Percentiles rank a stretch among this genome's conserved stretches.
Evolutionary conservation across 2,888 invertebrate genomes (phyloP).

Genomic region (Merodon equestris): DNA sequence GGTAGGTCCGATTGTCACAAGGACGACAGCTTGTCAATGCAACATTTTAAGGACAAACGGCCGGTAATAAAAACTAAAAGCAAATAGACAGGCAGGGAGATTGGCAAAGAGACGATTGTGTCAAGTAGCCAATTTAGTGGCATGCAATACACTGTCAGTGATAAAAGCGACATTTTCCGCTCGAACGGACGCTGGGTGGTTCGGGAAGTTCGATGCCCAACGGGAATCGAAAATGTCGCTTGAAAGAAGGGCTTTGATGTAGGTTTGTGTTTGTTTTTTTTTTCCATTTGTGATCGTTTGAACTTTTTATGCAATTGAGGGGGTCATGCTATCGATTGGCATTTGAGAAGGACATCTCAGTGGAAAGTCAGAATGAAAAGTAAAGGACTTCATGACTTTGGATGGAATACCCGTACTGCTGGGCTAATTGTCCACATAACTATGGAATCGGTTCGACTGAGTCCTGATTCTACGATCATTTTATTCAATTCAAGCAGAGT

Average conservation of each 20-base stretch:
- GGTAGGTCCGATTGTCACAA: constrained; percentile 42
- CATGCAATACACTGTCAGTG: constrained; percentile 55
- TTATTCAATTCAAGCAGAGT: too few species aligned
- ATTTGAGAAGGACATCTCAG: constrained; percentile 1
- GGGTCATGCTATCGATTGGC: neutral
- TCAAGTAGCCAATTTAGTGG: constrained; percentile 63
- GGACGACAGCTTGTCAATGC: constrained; percentile 55
- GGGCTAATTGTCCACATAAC: too few species aligned
- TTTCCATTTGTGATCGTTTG: neutral
- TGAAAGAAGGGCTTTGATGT: neutral
- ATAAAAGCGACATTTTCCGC: constrained; percentile 49
- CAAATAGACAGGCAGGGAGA: constrained; percentile 7
- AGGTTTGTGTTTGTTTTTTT: neutral
- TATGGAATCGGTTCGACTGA: too few species aligned
- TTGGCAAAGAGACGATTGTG: constrained; percentile 45
- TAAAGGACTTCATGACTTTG: too few species aligned
- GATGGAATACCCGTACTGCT: too few species aligned
- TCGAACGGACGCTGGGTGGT: constrained; percentile 33
- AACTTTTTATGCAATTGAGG: too few species aligned
- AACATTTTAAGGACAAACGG: constrained; percentile 41
- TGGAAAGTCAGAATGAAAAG: too few species aligned
- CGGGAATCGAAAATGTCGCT: constrained; percentile 59
- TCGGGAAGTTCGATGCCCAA: constrained; percentile 21
- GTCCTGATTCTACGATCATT: too few species aligned
- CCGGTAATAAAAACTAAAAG: too few species aligned